A percentile compares a stretch with the other conserved stretches of the same genome.
phyloP scores from a whole-genome alignment of 2,888 invertebrate genomes.

The Drosophila siamana region DNA sequence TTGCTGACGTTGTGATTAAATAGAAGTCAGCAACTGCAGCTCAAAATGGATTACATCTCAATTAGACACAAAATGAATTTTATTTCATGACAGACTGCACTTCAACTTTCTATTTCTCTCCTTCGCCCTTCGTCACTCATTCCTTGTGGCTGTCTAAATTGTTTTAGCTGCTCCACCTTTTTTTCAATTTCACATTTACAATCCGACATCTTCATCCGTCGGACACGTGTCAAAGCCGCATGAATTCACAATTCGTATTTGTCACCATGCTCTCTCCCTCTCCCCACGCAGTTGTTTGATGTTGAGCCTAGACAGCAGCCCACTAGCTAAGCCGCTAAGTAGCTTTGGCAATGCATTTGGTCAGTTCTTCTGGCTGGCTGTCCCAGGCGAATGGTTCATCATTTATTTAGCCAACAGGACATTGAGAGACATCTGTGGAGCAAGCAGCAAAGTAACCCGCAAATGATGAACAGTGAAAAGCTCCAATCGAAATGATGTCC shows the following conservation, averaged over 20 bases:
- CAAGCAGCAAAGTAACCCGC: not conserved
- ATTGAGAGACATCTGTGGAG: slow-evolving; percentile 5
- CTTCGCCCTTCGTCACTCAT: not conserved
- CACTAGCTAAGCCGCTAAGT: slow-evolving; percentile 60
- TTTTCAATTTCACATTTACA: slow-evolving; percentile 1
- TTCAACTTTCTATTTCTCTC: not conserved
- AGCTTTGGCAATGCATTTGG: slow-evolving; percentile 46
- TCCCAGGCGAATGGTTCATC: slow-evolving; percentile 24
- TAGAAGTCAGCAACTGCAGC: slow-evolving; percentile 1
- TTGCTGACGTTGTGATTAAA: slow-evolving; percentile 14
- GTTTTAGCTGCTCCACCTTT: not conserved
- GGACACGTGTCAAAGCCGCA: slow-evolving; percentile 71
- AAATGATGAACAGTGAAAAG: slow-evolving; percentile 25
- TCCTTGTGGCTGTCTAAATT: not conserved
- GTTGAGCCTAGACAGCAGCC: slow-evolving; percentile 15
- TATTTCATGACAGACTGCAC: not conserved
- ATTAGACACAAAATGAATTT: slow-evolving; percentile 28
- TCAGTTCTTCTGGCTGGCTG: slow-evolving; percentile 20
- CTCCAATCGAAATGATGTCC: slow-evolving; percentile 18
- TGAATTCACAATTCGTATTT: slow-evolving; percentile 74
- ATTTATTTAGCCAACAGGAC: slow-evolving; percentile 39
- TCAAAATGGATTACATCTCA: slow-evolving; percentile 22
- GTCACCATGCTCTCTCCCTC: slow-evolving; percentile 45
- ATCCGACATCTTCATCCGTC: slow-evolving; percentile 2
- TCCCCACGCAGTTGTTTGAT: slow-evolving; percentile 5